These are phyloP conservation scores for Piprites chloris DNA, from an alignment of 2,113 vertebrate genomes.

Conservation along the genomic window DNA sequence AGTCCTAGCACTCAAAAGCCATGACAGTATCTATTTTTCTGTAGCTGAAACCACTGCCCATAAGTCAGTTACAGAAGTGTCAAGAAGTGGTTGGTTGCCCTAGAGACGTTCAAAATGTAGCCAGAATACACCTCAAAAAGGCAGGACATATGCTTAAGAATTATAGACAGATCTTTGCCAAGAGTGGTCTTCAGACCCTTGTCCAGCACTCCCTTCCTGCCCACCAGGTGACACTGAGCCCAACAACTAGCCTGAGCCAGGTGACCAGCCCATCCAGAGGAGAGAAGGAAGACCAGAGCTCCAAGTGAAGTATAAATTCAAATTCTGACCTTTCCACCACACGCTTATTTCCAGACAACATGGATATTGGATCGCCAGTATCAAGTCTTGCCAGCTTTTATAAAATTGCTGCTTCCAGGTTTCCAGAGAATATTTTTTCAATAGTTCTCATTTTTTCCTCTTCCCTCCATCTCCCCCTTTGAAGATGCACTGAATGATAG, in stretches of 20 bases:
- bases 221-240: neutral
- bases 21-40: neutral
- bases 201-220: neutral
- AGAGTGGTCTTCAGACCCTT: neutral
- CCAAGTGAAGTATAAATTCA: neutral
- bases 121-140: neutral
- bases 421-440: neutral
- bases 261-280: neutral
- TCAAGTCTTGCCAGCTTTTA: slow-evolving; percentile 22
- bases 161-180: neutral
- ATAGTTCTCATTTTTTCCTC: slow-evolving; percentile 24
- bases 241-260: neutral
- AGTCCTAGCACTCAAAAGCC: neutral
- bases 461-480: neutral
- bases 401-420: slow-evolving; percentile 27
- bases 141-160: neutral
- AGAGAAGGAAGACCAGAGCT: neutral
- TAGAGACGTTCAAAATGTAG: neutral
- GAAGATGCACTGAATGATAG: slow-evolving; percentile 33
- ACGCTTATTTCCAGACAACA: neutral
- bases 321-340: neutral
- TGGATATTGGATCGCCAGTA: neutral
- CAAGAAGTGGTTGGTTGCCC: neutral
- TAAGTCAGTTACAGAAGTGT: neutral
- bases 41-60: neutral